Conservation (phyloP, 1,140 invertebrate genomes). For the Halesus radiatus region DNA sequence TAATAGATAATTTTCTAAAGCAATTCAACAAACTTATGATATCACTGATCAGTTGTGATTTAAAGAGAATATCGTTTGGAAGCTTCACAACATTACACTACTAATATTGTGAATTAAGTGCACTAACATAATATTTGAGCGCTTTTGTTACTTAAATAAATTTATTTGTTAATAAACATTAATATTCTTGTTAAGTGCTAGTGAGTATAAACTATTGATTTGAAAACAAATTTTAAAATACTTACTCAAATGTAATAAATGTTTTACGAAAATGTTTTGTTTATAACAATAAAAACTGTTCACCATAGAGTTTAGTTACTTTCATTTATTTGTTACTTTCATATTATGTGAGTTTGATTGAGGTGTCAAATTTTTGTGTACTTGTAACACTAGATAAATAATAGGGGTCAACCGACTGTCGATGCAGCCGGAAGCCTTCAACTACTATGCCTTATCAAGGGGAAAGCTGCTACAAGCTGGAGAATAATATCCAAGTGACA, state of each 20-base stretch:
- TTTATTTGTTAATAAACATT: not conserved
- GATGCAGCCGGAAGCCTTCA: too few relatives aligned
- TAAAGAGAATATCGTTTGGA: not conserved
- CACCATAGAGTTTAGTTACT: not conserved
- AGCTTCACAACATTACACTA: not conserved
- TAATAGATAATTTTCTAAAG: too few relatives aligned
- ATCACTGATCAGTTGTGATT: too few relatives aligned
- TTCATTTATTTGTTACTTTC: not conserved
- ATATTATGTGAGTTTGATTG: not conserved
- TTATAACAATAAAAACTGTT: conserved; percentile 30
- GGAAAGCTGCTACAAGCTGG: too few relatives aligned
- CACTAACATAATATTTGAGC: not conserved
- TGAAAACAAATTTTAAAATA: not conserved
- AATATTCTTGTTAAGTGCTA: conserved; percentile 30
- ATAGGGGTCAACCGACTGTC: too few relatives aligned
- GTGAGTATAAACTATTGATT: conserved; percentile 15
- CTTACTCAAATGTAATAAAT: conserved; percentile 34
- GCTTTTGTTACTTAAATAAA: not conserved
- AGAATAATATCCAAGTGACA: too few relatives aligned
- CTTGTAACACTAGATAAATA: too few relatives aligned
- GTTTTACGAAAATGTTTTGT: conserved; percentile 30
- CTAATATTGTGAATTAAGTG: not conserved
- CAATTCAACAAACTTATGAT: not conserved
- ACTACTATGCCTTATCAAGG: too few relatives aligned
- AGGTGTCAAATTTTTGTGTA: too few relatives aligned